Evolutionary conservation across 2,888 invertebrate genomes (phyloP), one percentile per base, ranked within the genome.

Genomic region (Halictus ligatus): DNA sequence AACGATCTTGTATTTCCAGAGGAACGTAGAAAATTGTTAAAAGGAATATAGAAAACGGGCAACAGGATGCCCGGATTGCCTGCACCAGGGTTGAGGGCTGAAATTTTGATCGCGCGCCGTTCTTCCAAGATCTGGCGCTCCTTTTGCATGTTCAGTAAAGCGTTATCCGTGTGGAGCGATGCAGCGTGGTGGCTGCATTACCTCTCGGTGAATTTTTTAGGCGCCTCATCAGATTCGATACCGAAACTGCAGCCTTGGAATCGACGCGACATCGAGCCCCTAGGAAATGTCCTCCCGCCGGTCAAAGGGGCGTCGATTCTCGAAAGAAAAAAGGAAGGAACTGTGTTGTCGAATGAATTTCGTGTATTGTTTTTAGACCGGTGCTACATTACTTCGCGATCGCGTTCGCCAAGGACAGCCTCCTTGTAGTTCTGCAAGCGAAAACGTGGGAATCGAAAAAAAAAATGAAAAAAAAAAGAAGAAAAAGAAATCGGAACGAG

Each of bases 401-500:
- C 25, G 25, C 29, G 64, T 29, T 64, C 64, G 29, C 29, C 29
- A 64, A 15, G 64, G 64, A 64, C 64, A 64, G 64, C 29, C 29
- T 64, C 15, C 64, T 25, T 29, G 64, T 64, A 64, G 29, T 10
- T 25, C 15, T 29, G 64, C n/a, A 35, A 67, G 35, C 29, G 67
- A 67, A 67, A 67, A 18, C 29, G 67, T 4, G 35, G 35, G 21
- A 1, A 15, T 15, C n/a, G 29, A 64, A 13, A 29, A 29, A 6
- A 35, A 13, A 15, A 25, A 15, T 6, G 4, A 15, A 64, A 13
- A 29, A 29, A 13, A 6, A 35, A 13, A 15, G 21, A 29, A 74
- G 43, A 43, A 25, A 71, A 43, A 48, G 43, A 43, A 60, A 72
- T 81, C 67, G 35, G 40, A 71, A 71, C 43, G 48, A 25, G 48